Evolutionary conservation across 2,888 invertebrate genomes (phyloP).

Genomic region (Trachelus troglodyta): DNA sequence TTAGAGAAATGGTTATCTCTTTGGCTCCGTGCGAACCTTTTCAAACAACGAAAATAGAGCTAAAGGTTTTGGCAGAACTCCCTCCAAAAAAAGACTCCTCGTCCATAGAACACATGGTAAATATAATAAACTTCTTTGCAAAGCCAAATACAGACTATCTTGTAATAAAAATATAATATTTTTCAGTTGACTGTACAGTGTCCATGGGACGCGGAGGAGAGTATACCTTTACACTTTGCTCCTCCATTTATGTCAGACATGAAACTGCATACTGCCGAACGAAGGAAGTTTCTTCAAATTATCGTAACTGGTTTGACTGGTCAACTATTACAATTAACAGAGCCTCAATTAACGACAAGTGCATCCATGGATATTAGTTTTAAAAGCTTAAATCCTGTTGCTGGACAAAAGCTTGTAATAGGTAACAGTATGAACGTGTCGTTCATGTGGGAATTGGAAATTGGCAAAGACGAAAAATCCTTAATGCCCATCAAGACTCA

Average conservation of each 20-base stretch:
- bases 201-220: slow-evolving; percentile 82
- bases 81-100: slow-evolving; percentile 79
- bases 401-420: slow-evolving; percentile 74
- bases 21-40: slow-evolving; percentile 71
- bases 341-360: slow-evolving; percentile 67
- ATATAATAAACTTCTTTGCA: not conserved
- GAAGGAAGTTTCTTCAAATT: slow-evolving; percentile 88
- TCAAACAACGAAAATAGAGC: slow-evolving; percentile 71
- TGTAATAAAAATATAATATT: not conserved
- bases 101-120: slow-evolving; percentile 79
- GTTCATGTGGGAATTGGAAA: slow-evolving; percentile 82
- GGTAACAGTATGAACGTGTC: slow-evolving; percentile 81
- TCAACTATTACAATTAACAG: slow-evolving; percentile 61
- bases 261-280: slow-evolving; percentile 84
- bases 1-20: slow-evolving; percentile 53
- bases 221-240: slow-evolving; percentile 81
- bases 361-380: slow-evolving; percentile 73
- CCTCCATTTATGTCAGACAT: slow-evolving; percentile 85
- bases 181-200: slow-evolving; percentile 78
- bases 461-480: slow-evolving; percentile 60
- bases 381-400: slow-evolving; percentile 75
- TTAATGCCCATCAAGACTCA: slow-evolving; percentile 71
- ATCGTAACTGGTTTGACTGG: slow-evolving; percentile 72
- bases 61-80: slow-evolving; percentile 79
- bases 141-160: not conserved